Evolutionary conservation across 2,113 vertebrate genomes (phyloP).

Genomic region (Gorsachius goisagi): DNA sequence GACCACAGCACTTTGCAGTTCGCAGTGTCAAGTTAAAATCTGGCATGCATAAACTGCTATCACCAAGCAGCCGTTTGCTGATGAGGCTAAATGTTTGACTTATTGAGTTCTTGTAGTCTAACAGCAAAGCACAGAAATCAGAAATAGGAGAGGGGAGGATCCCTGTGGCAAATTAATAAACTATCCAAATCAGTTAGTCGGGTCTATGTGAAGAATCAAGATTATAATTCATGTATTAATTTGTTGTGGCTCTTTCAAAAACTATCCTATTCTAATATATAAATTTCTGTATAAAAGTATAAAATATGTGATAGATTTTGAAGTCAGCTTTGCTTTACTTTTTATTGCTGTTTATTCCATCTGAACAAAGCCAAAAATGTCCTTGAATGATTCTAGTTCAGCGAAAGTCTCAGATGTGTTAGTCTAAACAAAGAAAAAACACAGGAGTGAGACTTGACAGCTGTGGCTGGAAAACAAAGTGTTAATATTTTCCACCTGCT

Average conservation of each 20-base stretch:
- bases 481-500: neutral
- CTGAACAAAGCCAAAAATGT: neutral
- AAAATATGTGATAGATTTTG: neutral
- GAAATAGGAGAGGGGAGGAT: neutral
- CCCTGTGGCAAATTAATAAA: neutral
- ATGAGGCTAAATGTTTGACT: neutral
- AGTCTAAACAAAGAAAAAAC: neutral
- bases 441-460: neutral
- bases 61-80: neutral
- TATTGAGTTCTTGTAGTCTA: neutral
- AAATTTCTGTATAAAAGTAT: neutral
- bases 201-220: neutral
- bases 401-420: neutral
- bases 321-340: neutral
- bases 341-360: neutral
- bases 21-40: neutral
- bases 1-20: neutral
- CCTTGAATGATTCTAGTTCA: neutral
- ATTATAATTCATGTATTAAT: neutral
- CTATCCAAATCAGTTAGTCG: neutral
- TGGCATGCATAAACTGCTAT: neutral
- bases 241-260: neutral
- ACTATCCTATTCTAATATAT: neutral
- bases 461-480: neutral
- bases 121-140: neutral